Evolutionary conservation across 2,113 vertebrate genomes (phyloP), one percentile per base, ranked within the genome.

Genomic region (Cottus gobio): DNA sequence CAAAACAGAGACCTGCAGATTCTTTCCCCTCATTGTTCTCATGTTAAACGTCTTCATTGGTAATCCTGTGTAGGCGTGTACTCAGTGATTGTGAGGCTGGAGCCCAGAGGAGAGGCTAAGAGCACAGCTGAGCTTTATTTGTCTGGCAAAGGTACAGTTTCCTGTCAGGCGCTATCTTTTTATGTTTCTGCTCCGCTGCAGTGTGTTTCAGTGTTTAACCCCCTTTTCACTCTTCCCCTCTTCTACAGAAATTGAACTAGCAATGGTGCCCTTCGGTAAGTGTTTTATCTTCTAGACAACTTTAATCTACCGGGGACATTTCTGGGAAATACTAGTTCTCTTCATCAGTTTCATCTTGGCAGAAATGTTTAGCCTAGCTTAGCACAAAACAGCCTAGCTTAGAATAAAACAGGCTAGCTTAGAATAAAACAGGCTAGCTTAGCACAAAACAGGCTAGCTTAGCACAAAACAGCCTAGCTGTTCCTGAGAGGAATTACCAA

Each of bases 101-200:
- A 99, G 85, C 97, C 97, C 82, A 95, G 97, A 92, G 98, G 98
- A 82, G 98, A 99, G 93, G 98, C 97, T 69, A 98, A 97, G 95
- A 99, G 98, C 93, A 98, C 97, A 65, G 98, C 98, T 87, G 98
- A 99, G 84, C 96, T 99, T 87, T 99, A 98, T 91, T 94, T 99
- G 48, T 97, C 97, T 84, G 97, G 96, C 39, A 99, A 99, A 99
- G 98, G 98, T 84, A 73, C 50, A 85, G 85, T 87, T 79, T 31
- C 67, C n/a, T 85, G 90, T 89, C 85, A 74, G 87, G 57, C 70
- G 11, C 48, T 39, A 16, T 39, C 12, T 67, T 89, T 86, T 36
- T 62, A 5, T 83, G 80, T 77, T 83, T 83, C 80, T 84, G 84
- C 50, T 66, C 77, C 42, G 54, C 72, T 52, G 62, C 16, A 24